Conservation (phyloP, 2,113 vertebrate species). For the Miniopterus natalensis region DNA sequence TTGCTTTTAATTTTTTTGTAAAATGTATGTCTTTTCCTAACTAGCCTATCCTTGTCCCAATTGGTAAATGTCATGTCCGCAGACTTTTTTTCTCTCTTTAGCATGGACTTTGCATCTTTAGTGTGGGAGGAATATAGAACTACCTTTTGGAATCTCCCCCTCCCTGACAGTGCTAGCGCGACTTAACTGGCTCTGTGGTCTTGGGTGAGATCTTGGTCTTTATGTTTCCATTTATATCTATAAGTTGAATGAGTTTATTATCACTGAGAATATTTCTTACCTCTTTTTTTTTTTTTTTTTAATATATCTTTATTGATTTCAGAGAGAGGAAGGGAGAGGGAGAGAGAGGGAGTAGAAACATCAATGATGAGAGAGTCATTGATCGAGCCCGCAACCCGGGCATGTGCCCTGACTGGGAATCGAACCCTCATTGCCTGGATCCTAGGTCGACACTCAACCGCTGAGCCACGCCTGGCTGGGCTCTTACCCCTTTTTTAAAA, state of each 20-base stretch:
- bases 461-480: no score
- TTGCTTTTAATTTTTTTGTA: slow-evolving; percentile 46
- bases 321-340: no score
- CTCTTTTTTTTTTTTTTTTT: not conserved
- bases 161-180: not conserved
- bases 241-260: not conserved
- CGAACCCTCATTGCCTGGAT: no score
- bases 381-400: no score
- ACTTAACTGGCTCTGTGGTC: not conserved
- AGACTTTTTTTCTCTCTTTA: not conserved
- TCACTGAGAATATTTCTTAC: not conserved
- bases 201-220: not conserved
- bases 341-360: no score
- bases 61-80: slow-evolving; percentile 4
- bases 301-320: no score
- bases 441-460: no score
- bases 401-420: no score
- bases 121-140: not conserved
- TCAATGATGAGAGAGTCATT: no score
- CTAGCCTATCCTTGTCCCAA: not conserved
- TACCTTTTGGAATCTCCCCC: not conserved
- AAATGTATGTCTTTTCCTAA: not conserved
- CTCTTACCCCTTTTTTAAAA: not conserved
- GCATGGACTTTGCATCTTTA: not conserved
- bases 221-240: not conserved